Evolutionary conservation across 1,140 invertebrate genomes (phyloP), one percentile per base, ranked within the genome.

Genomic region (Palaemon carinicauda): DNA sequence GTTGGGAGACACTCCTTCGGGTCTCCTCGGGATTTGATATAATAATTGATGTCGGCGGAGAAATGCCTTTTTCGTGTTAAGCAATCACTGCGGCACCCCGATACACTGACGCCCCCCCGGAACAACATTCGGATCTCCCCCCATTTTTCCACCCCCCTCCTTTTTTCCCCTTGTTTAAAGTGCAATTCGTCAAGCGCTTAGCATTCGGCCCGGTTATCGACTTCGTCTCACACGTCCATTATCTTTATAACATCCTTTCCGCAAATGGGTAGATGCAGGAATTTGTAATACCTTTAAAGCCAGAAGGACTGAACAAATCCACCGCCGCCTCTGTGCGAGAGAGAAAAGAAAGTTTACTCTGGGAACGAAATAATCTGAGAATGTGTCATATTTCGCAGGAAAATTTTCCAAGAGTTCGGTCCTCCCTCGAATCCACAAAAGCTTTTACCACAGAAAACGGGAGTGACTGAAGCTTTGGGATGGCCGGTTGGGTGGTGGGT

Each of bases 391-490:
- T 82, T 83, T 52, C 71, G 51, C 27, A 15, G 73, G 51, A 83
- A 83, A 83, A 56, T 83, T 83, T 52, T 53, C n/a, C 52, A 24
- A 51, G 81, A 83, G 81, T 74, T 65, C 41, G 60, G 27, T 56
- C 77, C 77, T 65, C 83, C 71, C 29, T 31, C 77, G 75, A 71
- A 86, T 86, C 83, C 83, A 86, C 83, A 86, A 86, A 86, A 80
- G 83, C 83, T 86, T 86, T 86, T 86, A 86, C 77, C 83, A 86
- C 83, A 86, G 83, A 80, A 71, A 86, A 86, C 83, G 83, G 75
- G 78, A 51, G 75, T 80, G 54, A n/a, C 83, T 73, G 41, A 65
- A 29, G 24, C 41, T 41, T 41, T 41, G 41, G n/a, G 41, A 41
- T 41, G 41, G 41, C 12, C 41, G 41, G 1, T 0, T 41, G 1